Conservation (phyloP, 1,140 invertebrate genomes). For the Caenorhabditis briggsae region DNA sequence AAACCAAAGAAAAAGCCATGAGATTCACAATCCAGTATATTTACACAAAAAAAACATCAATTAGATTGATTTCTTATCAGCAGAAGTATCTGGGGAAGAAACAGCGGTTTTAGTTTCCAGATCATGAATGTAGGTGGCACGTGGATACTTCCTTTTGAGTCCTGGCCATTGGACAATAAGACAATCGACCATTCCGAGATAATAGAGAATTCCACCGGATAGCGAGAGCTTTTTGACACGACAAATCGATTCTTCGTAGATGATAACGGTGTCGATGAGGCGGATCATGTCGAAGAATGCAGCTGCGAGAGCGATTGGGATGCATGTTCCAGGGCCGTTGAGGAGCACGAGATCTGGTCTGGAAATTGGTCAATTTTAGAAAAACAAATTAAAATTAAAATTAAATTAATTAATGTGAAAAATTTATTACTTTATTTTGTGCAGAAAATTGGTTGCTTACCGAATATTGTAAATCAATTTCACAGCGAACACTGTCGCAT, state of each 20-base stretch:
- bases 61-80: not conserved
- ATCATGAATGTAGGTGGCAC: constrained; percentile 26
- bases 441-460: constrained; percentile 79
- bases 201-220: constrained; percentile 80
- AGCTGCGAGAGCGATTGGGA: constrained; percentile 86
- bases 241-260: constrained; percentile 95
- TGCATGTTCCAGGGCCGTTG: constrained; percentile 95
- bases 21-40: not conserved
- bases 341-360: constrained; percentile 82
- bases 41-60: no score
- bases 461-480: constrained; percentile 81
- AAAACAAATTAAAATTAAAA: no score
- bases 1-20: not conserved
- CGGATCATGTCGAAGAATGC: constrained; percentile 81
- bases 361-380: constrained; percentile 81
- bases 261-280: constrained; percentile 84
- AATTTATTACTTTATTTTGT: no score
- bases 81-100: not conserved
- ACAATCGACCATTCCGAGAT: constrained; percentile 83
- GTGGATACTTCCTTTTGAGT: constrained; percentile 81
- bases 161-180: constrained; percentile 92
- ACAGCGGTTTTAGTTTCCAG: not conserved
- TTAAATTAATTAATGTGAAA: no score
- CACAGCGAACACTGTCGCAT: constrained; percentile 83
- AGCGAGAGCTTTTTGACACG: constrained; percentile 89